phyloP scores from a whole-genome alignment of 30 jellyfish, hydroid and myxozoan species.

The Pseudorhiza aurosa region DNA sequence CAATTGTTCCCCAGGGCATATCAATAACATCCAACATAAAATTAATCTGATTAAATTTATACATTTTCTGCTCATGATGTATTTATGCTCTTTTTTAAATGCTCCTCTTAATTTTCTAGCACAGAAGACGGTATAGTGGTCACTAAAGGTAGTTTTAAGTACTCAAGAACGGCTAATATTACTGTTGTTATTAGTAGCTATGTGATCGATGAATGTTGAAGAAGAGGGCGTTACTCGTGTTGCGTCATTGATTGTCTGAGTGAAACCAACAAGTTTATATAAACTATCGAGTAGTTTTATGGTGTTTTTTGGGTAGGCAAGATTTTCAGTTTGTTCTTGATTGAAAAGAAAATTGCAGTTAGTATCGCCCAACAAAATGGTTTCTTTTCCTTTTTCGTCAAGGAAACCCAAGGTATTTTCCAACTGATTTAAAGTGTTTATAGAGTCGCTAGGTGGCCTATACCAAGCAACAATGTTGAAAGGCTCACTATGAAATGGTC shows the following conservation, averaged over 20 bases:
- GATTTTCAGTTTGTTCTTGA: too few species aligned
- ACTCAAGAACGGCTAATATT: too few species aligned
- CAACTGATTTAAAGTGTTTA: background rate
- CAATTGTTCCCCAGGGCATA: background rate
- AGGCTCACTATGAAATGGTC: background rate
- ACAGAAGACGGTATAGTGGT: too few species aligned
- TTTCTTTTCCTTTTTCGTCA: background rate
- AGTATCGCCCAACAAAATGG: background rate
- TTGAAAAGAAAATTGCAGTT: constrained; percentile 5
- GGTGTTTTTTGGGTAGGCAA: too few species aligned
- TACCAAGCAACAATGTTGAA: background rate
- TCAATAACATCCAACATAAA: background rate
- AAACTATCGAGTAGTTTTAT: too few species aligned
- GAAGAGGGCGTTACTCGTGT: too few species aligned
- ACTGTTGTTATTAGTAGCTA: too few species aligned
- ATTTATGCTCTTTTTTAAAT: background rate
- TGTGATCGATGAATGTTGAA: too few species aligned
- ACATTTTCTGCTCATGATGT: background rate
- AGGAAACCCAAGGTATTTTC: background rate
- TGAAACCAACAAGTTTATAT: too few species aligned
- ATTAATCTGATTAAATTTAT: background rate
- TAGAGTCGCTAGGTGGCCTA: background rate
- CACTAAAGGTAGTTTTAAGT: too few species aligned
- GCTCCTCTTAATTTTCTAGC: too few species aligned
- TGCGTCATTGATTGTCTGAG: too few species aligned